Percentiles rank a stretch among this genome's conserved stretches.
phyloP scores from a whole-genome alignment of 2,888 invertebrate species.

The Phengaris alcon region DNA sequence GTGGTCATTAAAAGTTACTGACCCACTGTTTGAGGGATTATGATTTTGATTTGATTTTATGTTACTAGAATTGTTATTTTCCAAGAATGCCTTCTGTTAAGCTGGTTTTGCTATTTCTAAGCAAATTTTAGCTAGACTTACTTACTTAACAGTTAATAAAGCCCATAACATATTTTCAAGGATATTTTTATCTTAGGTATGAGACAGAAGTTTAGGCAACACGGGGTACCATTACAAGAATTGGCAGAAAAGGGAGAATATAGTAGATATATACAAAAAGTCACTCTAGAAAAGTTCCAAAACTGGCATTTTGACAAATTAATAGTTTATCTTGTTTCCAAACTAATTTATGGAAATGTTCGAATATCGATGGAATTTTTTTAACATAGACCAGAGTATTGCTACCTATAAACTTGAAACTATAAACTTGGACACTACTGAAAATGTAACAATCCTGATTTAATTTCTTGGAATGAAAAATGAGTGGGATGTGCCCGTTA shows the following conservation, averaged over 20 bases:
- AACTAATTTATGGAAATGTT: not conserved
- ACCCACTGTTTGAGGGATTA: not conserved
- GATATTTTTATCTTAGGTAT: too few species aligned
- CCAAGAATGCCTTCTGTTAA: not conserved
- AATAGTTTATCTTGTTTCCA: not conserved
- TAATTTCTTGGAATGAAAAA: too few species aligned
- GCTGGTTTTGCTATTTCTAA: not conserved
- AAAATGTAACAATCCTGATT: not conserved
- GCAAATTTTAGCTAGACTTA: not conserved
- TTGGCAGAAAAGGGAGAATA: too few species aligned
- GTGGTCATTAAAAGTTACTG: too few species aligned
- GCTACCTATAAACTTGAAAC: not conserved
- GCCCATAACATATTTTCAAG: too few species aligned
- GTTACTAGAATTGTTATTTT: not conserved
- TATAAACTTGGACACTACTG: not conserved
- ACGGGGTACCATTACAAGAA: too few species aligned
- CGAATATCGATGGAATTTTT: not conserved
- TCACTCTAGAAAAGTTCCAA: not conserved
- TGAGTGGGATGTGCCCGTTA: too few species aligned
- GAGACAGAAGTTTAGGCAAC: too few species aligned
- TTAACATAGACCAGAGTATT: not conserved
- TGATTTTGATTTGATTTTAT: not conserved
- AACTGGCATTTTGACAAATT: not conserved
- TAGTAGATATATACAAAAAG: too few species aligned
- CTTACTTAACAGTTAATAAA: not conserved